A percentile compares a stretch with the other conserved stretches of the same genome.
These are phyloP conservation scores for Julus scandinavius DNA, from an alignment of 2,888 invertebrate species.

Conservation along the genomic window DNA sequence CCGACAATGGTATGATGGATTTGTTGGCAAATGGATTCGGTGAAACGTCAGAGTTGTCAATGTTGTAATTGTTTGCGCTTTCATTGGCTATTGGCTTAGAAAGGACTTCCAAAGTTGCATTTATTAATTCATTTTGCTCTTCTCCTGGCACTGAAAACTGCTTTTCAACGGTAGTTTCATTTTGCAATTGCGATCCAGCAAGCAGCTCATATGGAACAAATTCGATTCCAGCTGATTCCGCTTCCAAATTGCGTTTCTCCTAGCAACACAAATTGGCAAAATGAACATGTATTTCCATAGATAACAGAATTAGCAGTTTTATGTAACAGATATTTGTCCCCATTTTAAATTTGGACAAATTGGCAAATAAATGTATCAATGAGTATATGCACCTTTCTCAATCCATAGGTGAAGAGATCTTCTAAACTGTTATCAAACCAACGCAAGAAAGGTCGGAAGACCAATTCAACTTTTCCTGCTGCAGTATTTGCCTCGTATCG, in stretches of 20 bases:
- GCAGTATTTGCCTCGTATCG: constrained; percentile 52
- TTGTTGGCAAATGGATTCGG: neutral
- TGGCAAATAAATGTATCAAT: neutral
- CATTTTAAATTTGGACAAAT: neutral
- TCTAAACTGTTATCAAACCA: constrained; percentile 66
- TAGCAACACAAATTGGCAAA: constrained; percentile 4
- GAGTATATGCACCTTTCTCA: constrained; percentile 63
- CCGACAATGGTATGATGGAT: constrained; percentile 1
- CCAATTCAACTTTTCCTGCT: constrained; percentile 62
- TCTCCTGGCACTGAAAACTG: neutral
- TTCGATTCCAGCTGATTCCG: constrained; percentile 64
- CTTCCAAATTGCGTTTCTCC: constrained; percentile 63
- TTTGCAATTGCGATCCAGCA: neutral
- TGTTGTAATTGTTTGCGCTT: neutral
- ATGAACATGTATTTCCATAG: neutral
- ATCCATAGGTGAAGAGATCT: constrained; percentile 64
- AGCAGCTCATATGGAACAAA: constrained; percentile 62
- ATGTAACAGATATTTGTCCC: neutral
- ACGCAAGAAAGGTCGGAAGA: constrained; percentile 65
- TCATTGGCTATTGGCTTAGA: neutral
- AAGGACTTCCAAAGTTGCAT: neutral
- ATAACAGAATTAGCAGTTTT: neutral
- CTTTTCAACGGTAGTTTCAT: neutral
- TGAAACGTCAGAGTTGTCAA: neutral
- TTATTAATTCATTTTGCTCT: neutral